These are phyloP conservation scores for Platynereis dumerilii DNA, from an alignment of 2,888 invertebrate species.

Conservation along the genomic window DNA sequence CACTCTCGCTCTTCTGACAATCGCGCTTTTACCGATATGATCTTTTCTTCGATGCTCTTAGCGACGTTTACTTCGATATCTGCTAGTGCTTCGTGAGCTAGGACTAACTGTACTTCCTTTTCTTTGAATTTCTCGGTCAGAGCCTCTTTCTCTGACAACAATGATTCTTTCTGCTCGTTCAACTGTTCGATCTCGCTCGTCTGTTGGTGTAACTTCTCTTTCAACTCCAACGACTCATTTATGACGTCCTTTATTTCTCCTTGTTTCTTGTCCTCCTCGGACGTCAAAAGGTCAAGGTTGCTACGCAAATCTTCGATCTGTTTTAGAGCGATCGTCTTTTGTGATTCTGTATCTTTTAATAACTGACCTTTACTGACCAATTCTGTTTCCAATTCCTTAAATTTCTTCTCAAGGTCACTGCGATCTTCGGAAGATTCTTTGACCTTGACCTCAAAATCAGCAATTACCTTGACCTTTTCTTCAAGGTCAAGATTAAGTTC, in stretches of 20 bases:
- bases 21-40: too few relatives aligned
- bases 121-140: neutral
- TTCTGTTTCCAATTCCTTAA: conserved; percentile 9
- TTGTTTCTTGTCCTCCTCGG: neutral
- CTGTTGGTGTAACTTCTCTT: neutral
- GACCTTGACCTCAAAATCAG: neutral
- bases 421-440: neutral
- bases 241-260: neutral
- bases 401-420: neutral
- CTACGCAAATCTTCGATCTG: neutral
- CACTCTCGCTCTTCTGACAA: too few relatives aligned
- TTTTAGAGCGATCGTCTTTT: too few relatives aligned
- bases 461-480: neutral
- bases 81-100: neutral
- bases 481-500: conserved; percentile 2
- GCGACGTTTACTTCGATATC: too few relatives aligned
- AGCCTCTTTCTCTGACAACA: neutral
- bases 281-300: neutral
- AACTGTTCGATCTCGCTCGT: neutral
- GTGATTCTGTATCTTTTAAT: neutral
- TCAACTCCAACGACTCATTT: neutral
- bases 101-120: neutral
- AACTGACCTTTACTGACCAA: neutral
- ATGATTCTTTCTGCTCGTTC: conserved; percentile 2
- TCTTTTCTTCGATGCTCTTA: too few relatives aligned